Percentiles rank a stretch among this genome's conserved stretches.
Conservation (phyloP, 2,888 invertebrate species). For the Embidobia sp. region DNA sequence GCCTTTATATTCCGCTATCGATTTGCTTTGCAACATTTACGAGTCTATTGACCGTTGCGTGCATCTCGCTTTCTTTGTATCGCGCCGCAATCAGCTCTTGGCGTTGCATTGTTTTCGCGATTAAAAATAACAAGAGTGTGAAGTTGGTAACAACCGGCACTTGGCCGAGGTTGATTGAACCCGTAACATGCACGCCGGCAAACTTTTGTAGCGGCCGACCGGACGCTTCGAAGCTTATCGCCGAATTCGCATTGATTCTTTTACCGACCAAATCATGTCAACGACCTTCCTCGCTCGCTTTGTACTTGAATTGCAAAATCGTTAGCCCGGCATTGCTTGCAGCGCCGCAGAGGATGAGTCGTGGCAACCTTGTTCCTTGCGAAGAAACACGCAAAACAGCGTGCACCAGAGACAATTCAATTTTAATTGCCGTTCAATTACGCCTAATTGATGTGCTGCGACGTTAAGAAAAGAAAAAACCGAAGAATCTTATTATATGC, state of each 20-base stretch:
- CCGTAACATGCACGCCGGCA: conserved; percentile 27
- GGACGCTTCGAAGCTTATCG: conserved; percentile 5
- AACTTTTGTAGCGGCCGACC: not conserved
- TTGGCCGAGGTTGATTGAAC: conserved; percentile 42
- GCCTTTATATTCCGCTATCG: conserved; percentile 47
- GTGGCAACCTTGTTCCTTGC: too few species aligned
- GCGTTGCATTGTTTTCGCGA: conserved; percentile 48
- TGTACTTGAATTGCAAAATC: too few species aligned
- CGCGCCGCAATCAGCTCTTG: conserved; percentile 36
- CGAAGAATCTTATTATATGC: too few species aligned
- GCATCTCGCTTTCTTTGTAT: conserved; percentile 58
- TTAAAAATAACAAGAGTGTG: conserved; percentile 53
- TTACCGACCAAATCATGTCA: too few species aligned
- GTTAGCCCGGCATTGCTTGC: too few species aligned
- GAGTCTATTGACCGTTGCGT: conserved; percentile 59
- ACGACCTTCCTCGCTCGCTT: too few species aligned
- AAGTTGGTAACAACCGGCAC: conserved; percentile 48
- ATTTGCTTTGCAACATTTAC: conserved; percentile 53
- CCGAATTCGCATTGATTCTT: conserved; percentile 9
- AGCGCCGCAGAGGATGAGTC: too few species aligned
- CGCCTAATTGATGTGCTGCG: too few species aligned
- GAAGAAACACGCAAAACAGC: too few species aligned
- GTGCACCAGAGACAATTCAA: too few species aligned
- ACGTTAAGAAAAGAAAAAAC: too few species aligned
- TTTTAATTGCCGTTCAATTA: too few species aligned